phyloP scores from a whole-genome alignment of 2,113 vertebrate genomes.

The Xyrauchen texanus region DNA sequence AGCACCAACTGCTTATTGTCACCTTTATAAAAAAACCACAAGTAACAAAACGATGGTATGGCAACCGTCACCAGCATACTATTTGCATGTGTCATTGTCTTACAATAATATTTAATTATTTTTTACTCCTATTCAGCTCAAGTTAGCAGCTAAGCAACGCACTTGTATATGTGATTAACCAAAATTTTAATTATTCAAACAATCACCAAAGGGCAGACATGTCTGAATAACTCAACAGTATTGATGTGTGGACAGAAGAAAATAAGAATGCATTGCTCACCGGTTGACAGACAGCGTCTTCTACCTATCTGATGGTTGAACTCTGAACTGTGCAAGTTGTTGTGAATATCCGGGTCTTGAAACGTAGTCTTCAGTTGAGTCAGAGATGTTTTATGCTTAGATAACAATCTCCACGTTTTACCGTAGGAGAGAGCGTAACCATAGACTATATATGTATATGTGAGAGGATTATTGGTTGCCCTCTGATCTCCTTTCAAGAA shows the following conservation, averaged over 20 bases:
- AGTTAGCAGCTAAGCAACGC: slow-evolving; percentile 9
- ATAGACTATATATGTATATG: too few relatives aligned
- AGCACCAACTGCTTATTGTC: background rate
- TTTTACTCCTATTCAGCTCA: background rate
- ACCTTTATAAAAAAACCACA: background rate
- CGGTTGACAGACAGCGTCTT: background rate
- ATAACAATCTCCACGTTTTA: too few relatives aligned
- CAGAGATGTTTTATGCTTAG: too few relatives aligned
- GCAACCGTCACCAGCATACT: background rate
- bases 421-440: too few relatives aligned
- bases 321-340: background rate
- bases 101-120: background rate
- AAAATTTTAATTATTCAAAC: background rate
- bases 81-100: background rate
- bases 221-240: background rate
- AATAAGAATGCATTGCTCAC: slow-evolving; percentile 3
- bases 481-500: too few relatives aligned
- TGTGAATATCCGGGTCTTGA: slow-evolving; percentile 50
- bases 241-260: background rate
- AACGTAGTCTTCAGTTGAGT: too few relatives aligned
- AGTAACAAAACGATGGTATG: background rate
- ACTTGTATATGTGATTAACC: background rate
- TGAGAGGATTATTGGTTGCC: too few relatives aligned
- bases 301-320: slow-evolving; percentile 19
- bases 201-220: background rate